Evolutionary conservation across 2,888 invertebrate species (phyloP).

Genomic region (Eulithis prunata): DNA sequence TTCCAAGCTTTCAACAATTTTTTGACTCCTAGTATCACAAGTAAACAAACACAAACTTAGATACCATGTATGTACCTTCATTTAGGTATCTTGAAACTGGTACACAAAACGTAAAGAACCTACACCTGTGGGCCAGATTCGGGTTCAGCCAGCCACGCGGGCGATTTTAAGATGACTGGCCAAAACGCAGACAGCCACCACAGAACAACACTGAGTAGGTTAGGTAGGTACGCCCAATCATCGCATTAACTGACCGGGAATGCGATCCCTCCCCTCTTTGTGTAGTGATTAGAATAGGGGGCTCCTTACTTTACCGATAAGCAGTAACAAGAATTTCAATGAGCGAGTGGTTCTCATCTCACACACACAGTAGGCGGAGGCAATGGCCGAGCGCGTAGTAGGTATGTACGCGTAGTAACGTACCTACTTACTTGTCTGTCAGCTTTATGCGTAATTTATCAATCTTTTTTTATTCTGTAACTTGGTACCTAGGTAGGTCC

Average conservation of each 20-base stretch:
- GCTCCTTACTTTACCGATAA: slow-evolving; percentile 59
- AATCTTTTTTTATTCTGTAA: too few relatives aligned
- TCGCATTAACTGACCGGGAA: slow-evolving; percentile 69
- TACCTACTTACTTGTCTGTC: too few relatives aligned
- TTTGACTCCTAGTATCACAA: too few relatives aligned
- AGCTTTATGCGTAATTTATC: too few relatives aligned
- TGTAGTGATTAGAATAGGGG: slow-evolving; percentile 64
- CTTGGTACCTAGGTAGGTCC: too few relatives aligned
- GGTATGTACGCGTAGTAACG: too few relatives aligned
- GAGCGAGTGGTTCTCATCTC: slow-evolving; percentile 39
- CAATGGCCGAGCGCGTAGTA: slow-evolving; percentile 27
- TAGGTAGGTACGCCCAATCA: slow-evolving; percentile 52
- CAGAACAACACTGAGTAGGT: too few relatives aligned
- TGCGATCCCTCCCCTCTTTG: slow-evolving; percentile 70
- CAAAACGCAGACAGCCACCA: slow-evolving; percentile 1
- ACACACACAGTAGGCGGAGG: slow-evolving; percentile 27
- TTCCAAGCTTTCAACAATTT: too few relatives aligned
- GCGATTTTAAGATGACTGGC: slow-evolving; percentile 62
- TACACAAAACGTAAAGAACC: not conserved
- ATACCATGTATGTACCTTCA: slow-evolving; percentile 19
- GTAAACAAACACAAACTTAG: not conserved
- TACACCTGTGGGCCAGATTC: slow-evolving; percentile 42
- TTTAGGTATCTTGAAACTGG: slow-evolving; percentile 8
- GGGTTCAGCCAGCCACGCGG: slow-evolving; percentile 54
- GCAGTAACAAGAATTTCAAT: slow-evolving; percentile 55